Base-by-base conservation (phyloP, 2,797 vertebrate genomes). In the Rousettus madagascariensis region DNA sequence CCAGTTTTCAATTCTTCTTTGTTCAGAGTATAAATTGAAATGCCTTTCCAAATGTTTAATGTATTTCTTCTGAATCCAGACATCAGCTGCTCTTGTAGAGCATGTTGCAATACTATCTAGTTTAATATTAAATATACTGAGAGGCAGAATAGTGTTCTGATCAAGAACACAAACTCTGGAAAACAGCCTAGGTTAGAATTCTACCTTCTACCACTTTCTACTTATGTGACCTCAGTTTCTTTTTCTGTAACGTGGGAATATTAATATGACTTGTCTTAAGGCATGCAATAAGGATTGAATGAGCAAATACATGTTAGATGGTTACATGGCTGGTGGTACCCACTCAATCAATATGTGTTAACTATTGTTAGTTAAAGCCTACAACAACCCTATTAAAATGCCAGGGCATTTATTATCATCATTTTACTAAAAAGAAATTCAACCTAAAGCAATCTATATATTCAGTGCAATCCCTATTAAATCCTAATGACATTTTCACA, bases 1-100 rank as follows among this genome's bases (percentile, higher is more conserved):
- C 86, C 30, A 28, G 17, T 82, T 96, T 95, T 93, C 9, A 10
- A 26, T 55, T 68, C 46, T 86, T 63, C 74, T 91, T 92, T 92
- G 80, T 85, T 83, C 55, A 41, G 26, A 84, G 15, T 69, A 36
- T 46, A 87, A 49, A 55, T 59, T 43, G 41, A 92, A 94, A 90
- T 59, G 66, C 22, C 33, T 91, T 92, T 51, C 53, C 43, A 28
- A 33, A 78, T 33, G 61, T 8, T 36, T 9, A 65, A 84, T 65
- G 12, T 33, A 93, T 91, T 79, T 22, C 63, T 87, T 83, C 71
- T 43, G 33, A 90, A 51, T 22, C 20, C 17, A 41, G 41, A 88
- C 68, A 36, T 46, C 66, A 43, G 3, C 41, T 55, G 8, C 30
- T 74, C 63, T 41, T 33, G 8, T 19, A 6, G 5, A 15, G 26